These are phyloP conservation scores for Pristionchus japonicus DNA, from an alignment of 2,888 invertebrate genomes.

Conservation along the genomic window DNA sequence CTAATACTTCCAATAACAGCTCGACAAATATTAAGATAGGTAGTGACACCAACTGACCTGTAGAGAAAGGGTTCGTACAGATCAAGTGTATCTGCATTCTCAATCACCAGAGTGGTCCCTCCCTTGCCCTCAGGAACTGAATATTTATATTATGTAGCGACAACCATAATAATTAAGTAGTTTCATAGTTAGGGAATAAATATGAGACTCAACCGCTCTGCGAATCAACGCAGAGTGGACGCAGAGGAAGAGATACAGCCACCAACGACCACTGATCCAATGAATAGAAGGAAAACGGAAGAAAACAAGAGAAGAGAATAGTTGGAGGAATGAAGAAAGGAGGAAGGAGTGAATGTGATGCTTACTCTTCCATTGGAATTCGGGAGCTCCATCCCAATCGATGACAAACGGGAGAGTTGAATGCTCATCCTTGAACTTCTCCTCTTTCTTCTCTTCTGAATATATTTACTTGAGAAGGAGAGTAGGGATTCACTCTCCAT, in stretches of 20 bases:
- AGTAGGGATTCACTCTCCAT: background rate
- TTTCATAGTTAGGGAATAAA: no score
- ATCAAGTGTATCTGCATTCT: constrained; percentile 56
- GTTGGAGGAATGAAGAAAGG: background rate
- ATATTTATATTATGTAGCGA: no score
- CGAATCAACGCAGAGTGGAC: no score
- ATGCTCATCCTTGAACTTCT: constrained; percentile 41
- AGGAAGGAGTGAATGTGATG: background rate
- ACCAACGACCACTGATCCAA: no score
- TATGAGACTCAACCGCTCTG: no score
- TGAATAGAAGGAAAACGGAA: background rate
- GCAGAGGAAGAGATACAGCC: no score
- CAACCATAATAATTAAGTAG: background rate
- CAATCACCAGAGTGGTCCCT: constrained; percentile 51
- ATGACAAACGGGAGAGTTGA: constrained; percentile 52
- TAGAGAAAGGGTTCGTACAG: constrained; percentile 61
- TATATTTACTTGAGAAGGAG: background rate
- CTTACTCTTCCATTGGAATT: constrained; percentile 64
- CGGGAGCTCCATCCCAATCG: constrained; percentile 63
- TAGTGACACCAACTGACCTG: background rate
- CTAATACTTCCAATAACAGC: background rate
- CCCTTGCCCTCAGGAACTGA: constrained; percentile 49
- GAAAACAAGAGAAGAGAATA: background rate
- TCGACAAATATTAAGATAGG: no score
- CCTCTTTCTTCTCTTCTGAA: constrained; percentile 36